These are phyloP conservation scores for Agrotis clavis DNA, from an alignment of 2,888 invertebrate genomes.

Conservation along the genomic window DNA sequence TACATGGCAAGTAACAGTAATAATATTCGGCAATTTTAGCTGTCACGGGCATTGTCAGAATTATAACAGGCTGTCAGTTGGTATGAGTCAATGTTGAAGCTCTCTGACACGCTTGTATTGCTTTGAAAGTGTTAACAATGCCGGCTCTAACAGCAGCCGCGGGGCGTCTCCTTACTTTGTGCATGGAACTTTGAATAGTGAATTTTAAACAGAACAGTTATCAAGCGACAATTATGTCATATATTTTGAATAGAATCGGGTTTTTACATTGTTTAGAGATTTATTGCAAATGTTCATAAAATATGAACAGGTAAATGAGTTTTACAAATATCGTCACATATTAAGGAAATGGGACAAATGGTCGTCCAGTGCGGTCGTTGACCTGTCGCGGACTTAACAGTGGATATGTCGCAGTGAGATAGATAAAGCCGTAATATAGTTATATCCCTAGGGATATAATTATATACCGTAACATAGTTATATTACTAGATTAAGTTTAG, in stretches of 20 bases:
- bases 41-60: background rate
- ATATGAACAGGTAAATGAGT: too few relatives aligned
- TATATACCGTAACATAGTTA: too few relatives aligned
- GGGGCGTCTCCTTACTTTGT: background rate
- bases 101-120: background rate
- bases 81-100: slow-evolving; percentile 1
- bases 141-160: background rate
- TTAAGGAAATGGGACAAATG: too few relatives aligned
- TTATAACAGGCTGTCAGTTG: background rate
- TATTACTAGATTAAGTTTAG: too few relatives aligned
- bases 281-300: too few relatives aligned
- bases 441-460: too few relatives aligned
- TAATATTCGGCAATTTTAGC: background rate
- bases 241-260: background rate
- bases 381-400: too few relatives aligned
- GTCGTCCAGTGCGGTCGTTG: too few relatives aligned
- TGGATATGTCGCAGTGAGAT: too few relatives aligned
- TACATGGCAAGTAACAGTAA: background rate
- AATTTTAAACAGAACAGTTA: background rate
- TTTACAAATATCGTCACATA: too few relatives aligned
- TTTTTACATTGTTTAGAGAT: background rate
- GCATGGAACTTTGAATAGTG: background rate
- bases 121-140: background rate
- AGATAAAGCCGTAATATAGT: too few relatives aligned
- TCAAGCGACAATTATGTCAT: background rate